Evolutionary conservation across 23 tunicate species (phyloP).

Genomic region (Halocynthia roretzi): DNA sequence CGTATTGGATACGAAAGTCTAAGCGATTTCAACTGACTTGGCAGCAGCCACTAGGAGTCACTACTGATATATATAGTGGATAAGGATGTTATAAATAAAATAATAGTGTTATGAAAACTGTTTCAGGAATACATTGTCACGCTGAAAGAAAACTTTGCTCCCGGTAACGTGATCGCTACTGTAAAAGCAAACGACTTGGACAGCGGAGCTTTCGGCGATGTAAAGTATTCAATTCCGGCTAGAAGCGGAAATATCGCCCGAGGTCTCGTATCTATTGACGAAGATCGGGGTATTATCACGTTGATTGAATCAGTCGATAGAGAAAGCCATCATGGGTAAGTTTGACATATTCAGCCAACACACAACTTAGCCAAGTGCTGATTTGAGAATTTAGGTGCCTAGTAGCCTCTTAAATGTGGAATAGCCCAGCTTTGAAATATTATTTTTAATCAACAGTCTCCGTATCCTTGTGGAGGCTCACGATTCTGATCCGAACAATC

Average conservation of each 20-base stretch:
- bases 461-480: conserved; percentile 67
- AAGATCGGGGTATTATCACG: conserved; percentile 31
- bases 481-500: conserved; percentile 63
- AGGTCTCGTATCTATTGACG: conserved; percentile 28
- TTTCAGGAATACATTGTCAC: conserved; percentile 24
- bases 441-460: conserved; percentile 6
- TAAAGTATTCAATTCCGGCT: conserved; percentile 42
- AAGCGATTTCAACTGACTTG: too few species aligned
- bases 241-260: conserved; percentile 33
- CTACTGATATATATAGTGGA: too few species aligned
- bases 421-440: background rate
- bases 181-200: conserved; percentile 63
- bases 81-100: too few species aligned
- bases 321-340: conserved; percentile 54
- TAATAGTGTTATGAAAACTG: background rate
- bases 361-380: too few species aligned
- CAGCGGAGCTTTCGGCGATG: conserved; percentile 42
- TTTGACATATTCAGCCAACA: background rate
- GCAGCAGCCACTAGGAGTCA: too few species aligned
- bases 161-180: conserved; percentile 30
- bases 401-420: too few species aligned
- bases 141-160: conserved; percentile 21
- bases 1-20: background rate
- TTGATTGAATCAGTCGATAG: conserved; percentile 32
- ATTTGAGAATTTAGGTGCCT: too few species aligned